A percentile compares a stretch with the other conserved stretches of the same genome.
phyloP scores from a whole-genome alignment of 2,888 invertebrate genomes.

The Zaprionus lineosus region DNA sequence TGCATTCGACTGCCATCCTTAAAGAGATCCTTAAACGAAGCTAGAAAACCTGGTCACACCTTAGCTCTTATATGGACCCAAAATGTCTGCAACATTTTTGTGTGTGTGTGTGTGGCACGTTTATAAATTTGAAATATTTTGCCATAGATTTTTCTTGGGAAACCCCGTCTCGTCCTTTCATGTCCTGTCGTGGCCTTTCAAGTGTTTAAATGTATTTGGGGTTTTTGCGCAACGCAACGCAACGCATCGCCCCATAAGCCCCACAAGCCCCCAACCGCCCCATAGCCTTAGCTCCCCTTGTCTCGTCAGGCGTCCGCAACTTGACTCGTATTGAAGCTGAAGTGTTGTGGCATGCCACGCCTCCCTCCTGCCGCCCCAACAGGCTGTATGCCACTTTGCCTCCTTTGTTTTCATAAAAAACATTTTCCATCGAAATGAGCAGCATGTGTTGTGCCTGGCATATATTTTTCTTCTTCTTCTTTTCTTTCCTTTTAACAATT shows the following conservation, averaged over 20 bases:
- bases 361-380: conserved; percentile 8
- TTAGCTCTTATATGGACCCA: conserved; percentile 31
- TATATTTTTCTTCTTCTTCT: background rate
- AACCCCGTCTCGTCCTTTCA: background rate
- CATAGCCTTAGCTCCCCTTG: too few species aligned
- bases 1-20: too few species aligned
- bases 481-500: conserved; percentile 25
- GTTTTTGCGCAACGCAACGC: conserved; percentile 36
- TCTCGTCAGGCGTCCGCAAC: too few species aligned
- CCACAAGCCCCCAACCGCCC: too few species aligned
- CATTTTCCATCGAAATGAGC: conserved; percentile 69
- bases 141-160: conserved; percentile 34
- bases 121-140: too few species aligned
- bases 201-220: conserved; percentile 47
- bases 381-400: background rate
- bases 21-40: too few species aligned
- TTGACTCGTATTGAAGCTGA: conserved; percentile 25
- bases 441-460: conserved; percentile 60
- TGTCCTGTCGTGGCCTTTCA: conserved; percentile 25
- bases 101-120: too few species aligned
- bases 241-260: too few species aligned
- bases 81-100: conserved; percentile 68
- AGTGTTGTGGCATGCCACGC: conserved; percentile 45
- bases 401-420: conserved; percentile 50
- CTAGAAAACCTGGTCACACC: conserved; percentile 2